Evolutionary conservation across 2,888 invertebrate genomes (phyloP), one percentile per base, ranked within the genome.

Genomic region (Rhopalosiphum nymphaeae): DNA sequence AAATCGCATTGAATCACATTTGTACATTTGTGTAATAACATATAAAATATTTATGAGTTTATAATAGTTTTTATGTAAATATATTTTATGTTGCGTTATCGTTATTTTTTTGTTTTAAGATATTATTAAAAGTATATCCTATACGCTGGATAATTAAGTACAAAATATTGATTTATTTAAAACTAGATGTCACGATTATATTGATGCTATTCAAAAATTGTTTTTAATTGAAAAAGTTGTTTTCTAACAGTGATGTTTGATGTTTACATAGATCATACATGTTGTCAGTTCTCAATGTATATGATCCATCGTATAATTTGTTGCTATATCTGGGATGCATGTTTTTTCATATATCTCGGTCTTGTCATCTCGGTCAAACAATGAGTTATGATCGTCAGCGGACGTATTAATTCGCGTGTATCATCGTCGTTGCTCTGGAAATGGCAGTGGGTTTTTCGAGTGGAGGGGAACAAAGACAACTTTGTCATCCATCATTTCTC

Each of bases 321-420:
- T 78, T 42, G 25, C 42, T 9, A 49, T 53, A 42, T 67, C n/a
- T 49, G 29, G 26, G 42, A 67, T 42, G 67, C 89, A 25, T 56
- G 84, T 57, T 85, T 61, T 42, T 67, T 78, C 46, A 36, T 89
- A 67, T 84, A 93, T 57, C 89, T 85, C 56, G 26, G 56, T 25
- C 89, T 56, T 89, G 89, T 89, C 93, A 89, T 89, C 84, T 93
- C 89, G 89, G 93, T 85, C 93, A 91, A 90, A 94, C 90, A 94
- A 94, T 94, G 93, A 90, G 93, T 94, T 94, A 94, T 94, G 93
- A 94, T 86, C 89, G 61, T 67, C 84, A 57, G 61, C 21, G 90
- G 57, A 94, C 61, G 90, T 94, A 94, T 90, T 94, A 94, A 94
- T 94, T 94, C 85, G 61, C 49, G 90, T 61, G 85, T 94, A 67